Percentiles rank a stretch among this genome's conserved stretches.
These are phyloP conservation scores for Mionectes olivaceus DNA, from an alignment of 2,797 vertebrate species.

Conservation along the genomic window DNA sequence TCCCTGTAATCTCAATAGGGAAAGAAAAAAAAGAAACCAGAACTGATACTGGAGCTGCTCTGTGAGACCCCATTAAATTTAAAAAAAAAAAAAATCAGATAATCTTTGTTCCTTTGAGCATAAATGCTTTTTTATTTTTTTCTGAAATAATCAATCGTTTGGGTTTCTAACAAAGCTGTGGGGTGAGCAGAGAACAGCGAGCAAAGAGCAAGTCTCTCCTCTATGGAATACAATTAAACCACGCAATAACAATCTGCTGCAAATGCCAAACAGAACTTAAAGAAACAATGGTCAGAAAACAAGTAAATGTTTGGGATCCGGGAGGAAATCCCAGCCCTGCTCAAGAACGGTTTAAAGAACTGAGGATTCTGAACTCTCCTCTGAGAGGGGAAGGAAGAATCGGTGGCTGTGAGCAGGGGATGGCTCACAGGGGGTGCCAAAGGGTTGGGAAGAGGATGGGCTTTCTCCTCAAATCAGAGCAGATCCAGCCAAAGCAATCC, in stretches of 20 bases:
- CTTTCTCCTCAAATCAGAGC: background rate
- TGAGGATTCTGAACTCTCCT: background rate
- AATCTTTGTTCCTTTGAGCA: background rate
- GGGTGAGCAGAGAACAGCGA: background rate
- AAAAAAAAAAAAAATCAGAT: background rate
- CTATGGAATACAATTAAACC: background rate
- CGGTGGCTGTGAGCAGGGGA: background rate
- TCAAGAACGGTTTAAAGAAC: background rate
- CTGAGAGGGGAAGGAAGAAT: fast-evolving
- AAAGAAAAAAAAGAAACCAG: background rate
- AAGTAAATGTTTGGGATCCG: fast-evolving
- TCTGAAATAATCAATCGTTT: background rate
- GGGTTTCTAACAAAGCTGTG: background rate
- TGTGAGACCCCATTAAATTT: background rate
- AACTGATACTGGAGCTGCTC: background rate
- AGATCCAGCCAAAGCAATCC: background rate
- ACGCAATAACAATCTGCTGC: background rate
- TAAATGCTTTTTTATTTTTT: background rate
- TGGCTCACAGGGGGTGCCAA: background rate
- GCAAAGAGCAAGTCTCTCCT: background rate
- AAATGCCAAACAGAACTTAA: background rate
- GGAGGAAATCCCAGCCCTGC: background rate
- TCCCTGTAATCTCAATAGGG: constrained; percentile 5
- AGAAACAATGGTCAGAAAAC: background rate
- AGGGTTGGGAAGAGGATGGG: background rate